Base-by-base conservation (phyloP, 2,797 vertebrate species). In the Sparus aurata region DNA sequence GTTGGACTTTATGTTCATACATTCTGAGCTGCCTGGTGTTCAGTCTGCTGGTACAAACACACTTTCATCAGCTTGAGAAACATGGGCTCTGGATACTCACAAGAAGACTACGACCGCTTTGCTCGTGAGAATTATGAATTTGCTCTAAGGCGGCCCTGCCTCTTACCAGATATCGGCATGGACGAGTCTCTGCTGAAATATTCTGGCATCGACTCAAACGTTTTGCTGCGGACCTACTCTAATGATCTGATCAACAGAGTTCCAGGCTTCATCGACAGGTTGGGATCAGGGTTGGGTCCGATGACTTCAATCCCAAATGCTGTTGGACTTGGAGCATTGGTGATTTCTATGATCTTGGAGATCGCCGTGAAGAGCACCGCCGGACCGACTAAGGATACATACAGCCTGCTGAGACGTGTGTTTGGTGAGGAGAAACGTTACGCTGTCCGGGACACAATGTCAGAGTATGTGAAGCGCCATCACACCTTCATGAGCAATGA, bases 341-440 rank as follows among this genome's bases (percentile, higher is more conserved):
- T 80, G 54, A 23, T 74, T 71, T 81, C 74, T 9, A 43, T 81
- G 47, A 23, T 85, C 12, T 2, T 85, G 0, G 77, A 80, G 22
- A 3, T 77, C n/a, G 0, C 0, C 54, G 23, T 53, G 0, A 67
- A 16, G 7, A 18, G 43, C 2, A 0, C 0, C 4, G 1, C 8
- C 27, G 1, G 22, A 71, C 2, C 6, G 15, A 0, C 0, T 1
- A n/a, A 16, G 0, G 0, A 38, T 7, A 2, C 62, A 9, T 69
- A 46, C 72, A 41, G 16, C 30, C 22, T 82, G 30, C 0, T 75
- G 0, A 20, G 0, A 0, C 53, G 63, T 13, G 67, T 79, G 0
- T 82, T 82, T 50, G 75, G 61, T 6, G 61, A 81, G 55, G 70
- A 81, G 62, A 81, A 78, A 34, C 75, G 50, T 15, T 79, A 75